Evolutionary conservation across 2,797 vertebrate genomes (phyloP).

Genomic region (Percopsis omiscomaycus): DNA sequence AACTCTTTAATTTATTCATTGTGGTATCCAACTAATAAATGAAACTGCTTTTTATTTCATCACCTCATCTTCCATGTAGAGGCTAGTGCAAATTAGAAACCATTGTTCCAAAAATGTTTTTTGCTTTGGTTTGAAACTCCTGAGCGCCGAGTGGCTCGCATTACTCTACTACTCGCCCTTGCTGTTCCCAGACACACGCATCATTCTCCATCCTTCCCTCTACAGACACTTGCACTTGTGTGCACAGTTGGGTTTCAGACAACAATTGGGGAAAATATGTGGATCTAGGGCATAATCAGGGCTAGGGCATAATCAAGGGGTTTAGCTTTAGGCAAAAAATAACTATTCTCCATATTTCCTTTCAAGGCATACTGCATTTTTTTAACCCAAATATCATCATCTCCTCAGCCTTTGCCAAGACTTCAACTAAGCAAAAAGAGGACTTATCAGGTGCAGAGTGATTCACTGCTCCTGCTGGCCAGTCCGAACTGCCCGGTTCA

Average conservation of each 20-base stretch:
- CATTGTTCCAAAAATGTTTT: too few relatives aligned
- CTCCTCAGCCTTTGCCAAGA: slow-evolving; percentile 39
- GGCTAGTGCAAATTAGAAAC: slow-evolving; percentile 4
- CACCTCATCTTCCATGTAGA: slow-evolving; percentile 6
- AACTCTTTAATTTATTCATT: not conserved
- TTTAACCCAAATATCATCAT: slow-evolving; percentile 22
- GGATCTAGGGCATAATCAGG: too few relatives aligned
- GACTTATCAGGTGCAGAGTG: slow-evolving; percentile 36
- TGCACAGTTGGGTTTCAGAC: too few relatives aligned
- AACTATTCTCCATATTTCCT: slow-evolving; percentile 30
- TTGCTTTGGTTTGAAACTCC: not conserved
- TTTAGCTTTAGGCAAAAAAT: slow-evolving; percentile 20
- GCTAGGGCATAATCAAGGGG: slow-evolving; percentile 3
- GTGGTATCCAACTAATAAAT: not conserved
- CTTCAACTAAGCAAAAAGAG: slow-evolving; percentile 37
- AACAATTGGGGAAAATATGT: too few relatives aligned
- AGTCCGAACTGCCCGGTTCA: slow-evolving; percentile 36
- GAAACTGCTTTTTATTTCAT: not conserved
- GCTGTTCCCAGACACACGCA: too few relatives aligned
- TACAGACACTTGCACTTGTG: too few relatives aligned
- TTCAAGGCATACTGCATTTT: not conserved
- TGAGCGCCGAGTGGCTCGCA: too few relatives aligned
- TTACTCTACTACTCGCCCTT: too few relatives aligned
- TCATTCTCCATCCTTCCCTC: too few relatives aligned
- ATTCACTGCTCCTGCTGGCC: slow-evolving; percentile 52